These are phyloP conservation scores for Eudasyphora cyanicolor DNA, from an alignment of 2,888 invertebrate genomes.

Conservation along the genomic window DNA sequence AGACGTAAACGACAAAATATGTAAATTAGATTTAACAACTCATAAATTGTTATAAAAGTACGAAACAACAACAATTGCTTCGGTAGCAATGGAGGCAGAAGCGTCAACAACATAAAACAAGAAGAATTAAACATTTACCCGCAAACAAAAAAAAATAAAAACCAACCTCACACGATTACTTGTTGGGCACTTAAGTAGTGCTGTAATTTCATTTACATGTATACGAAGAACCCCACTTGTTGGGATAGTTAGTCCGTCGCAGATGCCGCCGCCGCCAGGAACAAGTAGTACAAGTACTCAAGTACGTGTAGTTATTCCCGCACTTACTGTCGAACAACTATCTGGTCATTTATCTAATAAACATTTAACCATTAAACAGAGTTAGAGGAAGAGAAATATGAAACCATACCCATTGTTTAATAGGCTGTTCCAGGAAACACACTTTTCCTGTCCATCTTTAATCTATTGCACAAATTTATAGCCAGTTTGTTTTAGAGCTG, in stretches of 20 bases:
- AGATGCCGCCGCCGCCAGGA: no score
- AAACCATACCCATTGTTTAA: neutral
- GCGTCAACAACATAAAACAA: neutral
- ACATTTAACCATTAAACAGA: slow-evolving; percentile 37
- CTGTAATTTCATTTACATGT: neutral
- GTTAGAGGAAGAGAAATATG: no score
- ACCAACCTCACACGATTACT: neutral
- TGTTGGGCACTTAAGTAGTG: slow-evolving; percentile 14
- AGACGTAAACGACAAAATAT: slow-evolving; percentile 17
- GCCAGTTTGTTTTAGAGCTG: no score
- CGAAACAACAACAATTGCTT: slow-evolving; percentile 13
- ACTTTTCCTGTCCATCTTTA: no score
- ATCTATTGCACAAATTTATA: no score
- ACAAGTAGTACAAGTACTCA: neutral
- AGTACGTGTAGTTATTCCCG: no score
- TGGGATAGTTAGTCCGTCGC: neutral
- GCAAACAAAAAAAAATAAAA: neutral
- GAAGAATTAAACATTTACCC: no score
- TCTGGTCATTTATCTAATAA: slow-evolving; percentile 56
- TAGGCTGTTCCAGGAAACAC: neutral
- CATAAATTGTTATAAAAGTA: slow-evolving; percentile 26
- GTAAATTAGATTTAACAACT: slow-evolving; percentile 36
- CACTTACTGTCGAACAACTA: no score
- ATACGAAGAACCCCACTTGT: neutral
- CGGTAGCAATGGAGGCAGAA: no score